phyloP scores from a whole-genome alignment of 2,888 invertebrate genomes.

The Sesamia inferens region DNA sequence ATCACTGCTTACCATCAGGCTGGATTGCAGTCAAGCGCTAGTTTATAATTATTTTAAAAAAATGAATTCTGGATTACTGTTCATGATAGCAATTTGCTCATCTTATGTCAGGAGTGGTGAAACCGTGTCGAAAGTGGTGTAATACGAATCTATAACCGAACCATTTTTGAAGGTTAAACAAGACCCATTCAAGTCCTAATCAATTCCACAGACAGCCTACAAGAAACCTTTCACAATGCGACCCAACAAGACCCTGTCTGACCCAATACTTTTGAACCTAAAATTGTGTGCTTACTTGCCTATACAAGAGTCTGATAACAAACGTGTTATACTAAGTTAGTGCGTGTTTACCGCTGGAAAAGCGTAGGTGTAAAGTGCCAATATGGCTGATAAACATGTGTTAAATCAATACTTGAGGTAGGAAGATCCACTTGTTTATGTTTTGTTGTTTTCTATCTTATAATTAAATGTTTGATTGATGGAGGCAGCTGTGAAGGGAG shows the following conservation, averaged over 20 bases:
- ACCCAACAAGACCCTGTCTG: constrained; percentile 15
- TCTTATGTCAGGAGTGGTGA: background rate
- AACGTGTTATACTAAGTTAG: constrained; percentile 19
- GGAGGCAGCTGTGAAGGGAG: constrained; percentile 1
- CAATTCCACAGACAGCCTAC: constrained; percentile 27
- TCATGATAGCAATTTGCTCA: background rate
- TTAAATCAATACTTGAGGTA: constrained; percentile 47
- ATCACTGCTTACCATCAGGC: too few species aligned
- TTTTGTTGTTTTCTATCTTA: background rate
- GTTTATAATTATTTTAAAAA: too few species aligned
- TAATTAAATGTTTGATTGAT: constrained; percentile 15
- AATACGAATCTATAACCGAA: background rate
- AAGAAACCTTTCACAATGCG: constrained; percentile 7
- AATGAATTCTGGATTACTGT: too few species aligned
- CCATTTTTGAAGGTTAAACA: background rate
- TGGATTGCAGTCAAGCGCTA: too few species aligned
- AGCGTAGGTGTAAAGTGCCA: constrained; percentile 48
- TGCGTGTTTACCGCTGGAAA: constrained; percentile 33
- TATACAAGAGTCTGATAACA: constrained; percentile 46
- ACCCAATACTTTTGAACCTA: constrained; percentile 28
- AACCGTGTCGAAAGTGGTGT: background rate
- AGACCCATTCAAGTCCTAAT: constrained; percentile 16
- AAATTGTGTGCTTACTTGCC: constrained; percentile 21
- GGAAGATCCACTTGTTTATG: background rate
- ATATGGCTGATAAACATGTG: constrained; percentile 48